These are phyloP conservation scores for Eospalax fontanierii DNA, from an alignment of 2,797 vertebrate genomes.

Conservation along the genomic window DNA sequence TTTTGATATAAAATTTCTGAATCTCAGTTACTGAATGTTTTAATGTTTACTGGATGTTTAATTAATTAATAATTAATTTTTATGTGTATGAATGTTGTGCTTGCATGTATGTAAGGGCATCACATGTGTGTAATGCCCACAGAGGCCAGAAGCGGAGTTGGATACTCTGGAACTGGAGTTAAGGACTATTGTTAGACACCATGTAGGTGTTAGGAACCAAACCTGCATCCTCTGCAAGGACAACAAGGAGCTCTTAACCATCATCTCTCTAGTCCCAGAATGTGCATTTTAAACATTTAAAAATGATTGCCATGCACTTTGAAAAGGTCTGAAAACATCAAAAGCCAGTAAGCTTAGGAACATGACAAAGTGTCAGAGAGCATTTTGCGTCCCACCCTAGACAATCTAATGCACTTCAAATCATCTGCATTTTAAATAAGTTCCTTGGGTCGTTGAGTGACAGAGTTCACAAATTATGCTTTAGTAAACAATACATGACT, in stretches of 20 bases:
- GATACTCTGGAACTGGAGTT: background rate
- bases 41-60: too few relatives aligned
- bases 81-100: too few relatives aligned
- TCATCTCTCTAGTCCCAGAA: background rate
- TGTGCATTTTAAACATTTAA: background rate
- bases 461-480: background rate
- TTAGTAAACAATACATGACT: background rate
- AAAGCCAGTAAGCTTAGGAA: too few relatives aligned
- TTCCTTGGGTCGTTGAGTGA: background rate
- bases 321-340: conserved; percentile 7
- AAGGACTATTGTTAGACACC: background rate
- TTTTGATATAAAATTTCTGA: background rate
- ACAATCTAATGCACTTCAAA: background rate
- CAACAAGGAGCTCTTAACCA: background rate
- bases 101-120: too few relatives aligned
- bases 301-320: background rate
- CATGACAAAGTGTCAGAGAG: too few relatives aligned
- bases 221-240: background rate
- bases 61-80: too few relatives aligned
- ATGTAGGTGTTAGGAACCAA: background rate
- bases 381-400: background rate
- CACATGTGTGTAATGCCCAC: too few relatives aligned
- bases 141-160: background rate
- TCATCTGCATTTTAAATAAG: background rate
- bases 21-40: background rate